Conservation (phyloP, 2,888 invertebrate genomes). For the Pyrrhosoma nymphula region DNA sequence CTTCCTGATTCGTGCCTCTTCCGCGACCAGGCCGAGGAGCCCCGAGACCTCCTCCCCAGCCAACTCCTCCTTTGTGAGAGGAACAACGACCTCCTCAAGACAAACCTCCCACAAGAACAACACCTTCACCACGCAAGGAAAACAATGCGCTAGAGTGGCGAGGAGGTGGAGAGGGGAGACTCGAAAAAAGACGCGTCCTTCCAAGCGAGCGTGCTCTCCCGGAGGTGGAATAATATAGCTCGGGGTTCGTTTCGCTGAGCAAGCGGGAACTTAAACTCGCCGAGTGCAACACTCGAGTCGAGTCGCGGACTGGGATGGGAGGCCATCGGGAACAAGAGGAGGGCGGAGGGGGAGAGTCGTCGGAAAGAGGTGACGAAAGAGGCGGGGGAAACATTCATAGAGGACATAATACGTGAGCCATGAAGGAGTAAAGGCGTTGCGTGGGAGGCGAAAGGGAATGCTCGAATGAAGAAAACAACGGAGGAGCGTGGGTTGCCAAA, state of each 20-base stretch:
- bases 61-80: not conserved
- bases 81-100: not conserved
- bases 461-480: not conserved
- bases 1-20: slow-evolving; percentile 10
- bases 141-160: not conserved
- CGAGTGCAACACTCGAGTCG: slow-evolving; percentile 2
- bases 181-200: not conserved
- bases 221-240: not conserved
- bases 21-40: slow-evolving; percentile 2
- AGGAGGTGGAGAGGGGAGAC: not conserved
- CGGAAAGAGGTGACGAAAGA: slow-evolving; percentile 1
- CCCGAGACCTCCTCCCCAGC: not conserved
- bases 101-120: no score
- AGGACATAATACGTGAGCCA: not conserved
- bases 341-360: not conserved
- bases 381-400: not conserved
- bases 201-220: not conserved
- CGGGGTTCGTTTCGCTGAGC: slow-evolving; percentile 2
- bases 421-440: not conserved
- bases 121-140: not conserved
- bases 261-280: not conserved
- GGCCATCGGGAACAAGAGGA: not conserved
- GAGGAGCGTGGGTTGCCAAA: slow-evolving; percentile 40
- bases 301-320: not conserved
- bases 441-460: not conserved